Conservation (phyloP, 2,113 vertebrate genomes). For the Hippocampus comes region DNA sequence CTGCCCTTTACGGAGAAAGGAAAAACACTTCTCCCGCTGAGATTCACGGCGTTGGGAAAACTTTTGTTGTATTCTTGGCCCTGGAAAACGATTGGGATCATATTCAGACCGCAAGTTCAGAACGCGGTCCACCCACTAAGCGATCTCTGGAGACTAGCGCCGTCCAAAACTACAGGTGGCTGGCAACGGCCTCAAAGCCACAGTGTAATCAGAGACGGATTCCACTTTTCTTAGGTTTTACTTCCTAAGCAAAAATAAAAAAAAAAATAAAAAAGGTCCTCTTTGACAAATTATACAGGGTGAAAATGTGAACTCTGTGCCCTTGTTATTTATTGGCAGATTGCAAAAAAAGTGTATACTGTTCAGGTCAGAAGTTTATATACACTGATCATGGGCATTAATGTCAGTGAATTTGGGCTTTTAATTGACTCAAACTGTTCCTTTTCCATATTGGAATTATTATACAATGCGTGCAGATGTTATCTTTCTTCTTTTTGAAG, state of each 20-base stretch:
- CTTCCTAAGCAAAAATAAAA: not conserved
- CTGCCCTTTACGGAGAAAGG: not conserved
- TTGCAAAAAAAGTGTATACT: too few relatives aligned
- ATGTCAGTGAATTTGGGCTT: too few relatives aligned
- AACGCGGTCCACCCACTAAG: not conserved
- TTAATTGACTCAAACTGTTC: too few relatives aligned
- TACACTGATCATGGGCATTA: too few relatives aligned
- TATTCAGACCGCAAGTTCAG: conserved; percentile 1
- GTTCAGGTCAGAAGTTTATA: too few relatives aligned
- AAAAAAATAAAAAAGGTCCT: not conserved
- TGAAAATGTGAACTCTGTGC: not conserved
- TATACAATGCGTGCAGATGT: too few relatives aligned
- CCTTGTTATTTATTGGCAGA: not conserved
- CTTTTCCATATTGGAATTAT: too few relatives aligned
- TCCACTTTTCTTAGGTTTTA: not conserved
- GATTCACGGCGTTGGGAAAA: not conserved
- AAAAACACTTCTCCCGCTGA: conserved; percentile 2
- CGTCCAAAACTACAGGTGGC: conserved; percentile 5
- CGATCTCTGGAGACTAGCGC: not conserved
- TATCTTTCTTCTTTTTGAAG: too few relatives aligned
- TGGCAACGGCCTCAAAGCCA: conserved; percentile 1
- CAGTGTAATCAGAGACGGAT: conserved; percentile 1
- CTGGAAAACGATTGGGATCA: not conserved
- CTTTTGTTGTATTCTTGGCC: conserved; percentile 3
- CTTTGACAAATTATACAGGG: not conserved